phyloP scores from a whole-genome alignment of 2,888 invertebrate genomes.

The Anarsia innoxiella region DNA sequence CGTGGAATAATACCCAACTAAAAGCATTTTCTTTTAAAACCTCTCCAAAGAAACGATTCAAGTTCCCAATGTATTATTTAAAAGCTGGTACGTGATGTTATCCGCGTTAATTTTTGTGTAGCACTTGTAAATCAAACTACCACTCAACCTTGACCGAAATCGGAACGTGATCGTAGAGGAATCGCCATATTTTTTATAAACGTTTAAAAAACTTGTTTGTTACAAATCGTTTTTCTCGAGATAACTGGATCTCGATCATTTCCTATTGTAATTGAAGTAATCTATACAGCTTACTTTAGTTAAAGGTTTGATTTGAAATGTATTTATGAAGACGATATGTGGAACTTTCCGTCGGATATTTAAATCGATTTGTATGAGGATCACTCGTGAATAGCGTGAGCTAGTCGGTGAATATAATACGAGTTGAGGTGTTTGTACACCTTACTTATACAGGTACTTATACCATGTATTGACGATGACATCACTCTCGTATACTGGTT shows the following conservation, averaged over 20 bases:
- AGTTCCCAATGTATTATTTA: too few species aligned
- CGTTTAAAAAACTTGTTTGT: conserved; percentile 33
- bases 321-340: conserved; percentile 33
- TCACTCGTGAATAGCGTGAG: conserved; percentile 11
- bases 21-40: too few species aligned
- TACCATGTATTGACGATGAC: conserved; percentile 35
- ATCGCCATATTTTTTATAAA: conserved; percentile 21
- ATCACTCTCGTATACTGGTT: conserved; percentile 36
- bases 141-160: conserved; percentile 44
- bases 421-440: conserved; percentile 8
- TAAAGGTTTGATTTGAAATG: conserved; percentile 32
- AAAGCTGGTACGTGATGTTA: too few species aligned
- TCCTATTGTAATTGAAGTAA: conserved; percentile 30
- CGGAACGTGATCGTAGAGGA: conserved; percentile 24
- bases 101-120: not conserved
- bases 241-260: conserved; percentile 36
- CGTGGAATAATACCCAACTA: too few species aligned
- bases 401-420: conserved; percentile 8
- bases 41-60: too few species aligned
- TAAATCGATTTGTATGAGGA: conserved; percentile 21
- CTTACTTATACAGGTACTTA: conserved; percentile 11
- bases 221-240: conserved; percentile 17
- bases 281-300: conserved; percentile 28
- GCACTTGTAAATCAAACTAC: conserved; percentile 19
- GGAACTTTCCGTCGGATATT: conserved; percentile 41